Base-by-base conservation (phyloP, 2,888 invertebrate species). In the Stenodema calcarata region DNA sequence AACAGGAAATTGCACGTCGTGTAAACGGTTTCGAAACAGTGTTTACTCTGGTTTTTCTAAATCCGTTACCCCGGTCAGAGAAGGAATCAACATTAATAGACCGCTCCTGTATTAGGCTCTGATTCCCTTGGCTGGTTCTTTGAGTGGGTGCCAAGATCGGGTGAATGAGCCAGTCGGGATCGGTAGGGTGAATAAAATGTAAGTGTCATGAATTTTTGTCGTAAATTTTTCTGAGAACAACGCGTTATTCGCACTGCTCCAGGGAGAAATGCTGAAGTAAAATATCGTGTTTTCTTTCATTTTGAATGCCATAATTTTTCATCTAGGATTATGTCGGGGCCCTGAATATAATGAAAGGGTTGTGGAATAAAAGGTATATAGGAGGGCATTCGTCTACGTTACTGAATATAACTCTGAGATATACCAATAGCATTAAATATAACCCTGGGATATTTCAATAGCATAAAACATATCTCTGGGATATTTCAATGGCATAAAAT, bases 51-150 rank as follows among this genome's bases (percentile, higher is more conserved):
- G 62, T 35, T 18, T 23, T 78, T 78, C 78, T 78, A 78, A 44
- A 44, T 78, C 78, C 27, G 78, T 35, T 35, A 27, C 27, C 9
- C 27, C 16, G 73, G 44, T 78, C 44, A 75, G 42, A 76, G 76
- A 42, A 76, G 73, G 35, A 62, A 73, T 73, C 73, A 73, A 78
- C 44, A 78, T 41, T 78, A 78, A 78, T 78, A 78, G 78, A 78
- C 78, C 78, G 78, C 78, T 78, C 78, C 78, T 78, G 78, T 44
- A 78, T 78, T 78, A 78, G 78, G 30, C 73, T 73, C 35, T 41
- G 73, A 73, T 73, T 62, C 62, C 73, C 73, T 35, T 44, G 44
- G 44, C 78, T 41, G 27, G 78, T 35, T 35, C 23, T 18, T 78
- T 78, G 78, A 44, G 44, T 27, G 35, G n/a, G 2, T 35, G 78